Percentiles rank a stretch among this genome's conserved stretches.
phyloP scores from a whole-genome alignment of 2,113 vertebrate species.

The Cebidichthys violaceus region DNA sequence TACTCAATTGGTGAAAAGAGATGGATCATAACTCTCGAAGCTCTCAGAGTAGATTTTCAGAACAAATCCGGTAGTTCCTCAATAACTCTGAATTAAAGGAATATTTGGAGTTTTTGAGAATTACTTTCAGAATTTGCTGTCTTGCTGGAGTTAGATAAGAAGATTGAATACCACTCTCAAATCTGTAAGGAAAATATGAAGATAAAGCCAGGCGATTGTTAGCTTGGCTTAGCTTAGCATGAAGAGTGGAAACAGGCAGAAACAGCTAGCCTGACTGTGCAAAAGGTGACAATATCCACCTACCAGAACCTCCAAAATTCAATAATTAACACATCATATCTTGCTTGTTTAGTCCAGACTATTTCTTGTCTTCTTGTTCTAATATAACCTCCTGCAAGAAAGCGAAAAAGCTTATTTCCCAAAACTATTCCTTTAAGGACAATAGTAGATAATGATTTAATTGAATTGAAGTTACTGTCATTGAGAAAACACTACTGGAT shows the following conservation, averaged over 20 bases:
- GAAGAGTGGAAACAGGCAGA: neutral
- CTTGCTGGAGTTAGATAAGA: neutral
- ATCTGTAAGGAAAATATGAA: neutral
- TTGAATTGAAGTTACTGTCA: neutral
- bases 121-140: neutral
- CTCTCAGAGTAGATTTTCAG: too few relatives aligned
- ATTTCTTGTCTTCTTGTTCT: neutral
- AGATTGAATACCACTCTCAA: neutral
- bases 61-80: neutral
- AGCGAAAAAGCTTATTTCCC: neutral
- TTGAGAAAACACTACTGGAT: neutral
- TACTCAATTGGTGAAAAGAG: neutral
- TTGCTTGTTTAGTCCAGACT: neutral
- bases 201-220: neutral
- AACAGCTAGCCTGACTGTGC: neutral
- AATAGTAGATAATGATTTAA: neutral
- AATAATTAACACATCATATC: neutral
- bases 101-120: neutral
- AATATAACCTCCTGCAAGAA: neutral
- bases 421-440: neutral
- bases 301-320: neutral
- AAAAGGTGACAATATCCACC: neutral
- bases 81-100: neutral
- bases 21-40: neutral
- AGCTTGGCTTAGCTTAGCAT: slow-evolving; percentile 4